These are phyloP conservation scores for Dynastes tityus DNA, from an alignment of 2,888 invertebrate species.

Conservation along the genomic window DNA sequence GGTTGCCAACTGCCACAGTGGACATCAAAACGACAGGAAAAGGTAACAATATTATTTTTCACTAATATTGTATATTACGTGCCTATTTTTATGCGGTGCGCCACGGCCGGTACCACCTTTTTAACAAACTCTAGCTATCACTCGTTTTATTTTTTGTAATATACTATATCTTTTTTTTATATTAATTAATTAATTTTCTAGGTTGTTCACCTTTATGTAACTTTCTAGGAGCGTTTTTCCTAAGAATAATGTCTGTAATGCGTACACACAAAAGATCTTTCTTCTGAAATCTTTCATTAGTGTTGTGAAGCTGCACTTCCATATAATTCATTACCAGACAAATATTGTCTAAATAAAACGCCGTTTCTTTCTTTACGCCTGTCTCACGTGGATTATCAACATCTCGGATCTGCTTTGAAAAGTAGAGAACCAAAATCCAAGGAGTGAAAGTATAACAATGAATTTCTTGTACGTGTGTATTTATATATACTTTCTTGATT, in stretches of 20 bases:
- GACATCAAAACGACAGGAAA: too few relatives aligned
- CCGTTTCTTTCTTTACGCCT: conserved; percentile 2
- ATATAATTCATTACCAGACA: conserved; percentile 8
- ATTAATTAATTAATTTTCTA: too few relatives aligned
- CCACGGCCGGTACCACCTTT: too few relatives aligned
- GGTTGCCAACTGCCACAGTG: too few relatives aligned
- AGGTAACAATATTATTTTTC: too few relatives aligned
- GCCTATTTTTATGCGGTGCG: too few relatives aligned
- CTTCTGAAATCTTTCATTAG: conserved; percentile 9
- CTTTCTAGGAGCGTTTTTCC: too few relatives aligned
- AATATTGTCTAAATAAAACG: conserved; percentile 21
- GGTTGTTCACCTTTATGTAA: too few relatives aligned
- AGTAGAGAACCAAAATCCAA: conserved; percentile 19
- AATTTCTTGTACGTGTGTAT: conserved; percentile 22
- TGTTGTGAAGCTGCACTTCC: background rate
- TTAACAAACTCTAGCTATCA: too few relatives aligned
- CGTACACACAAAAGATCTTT: background rate
- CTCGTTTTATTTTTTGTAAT: too few relatives aligned
- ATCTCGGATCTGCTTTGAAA: conserved; percentile 23
- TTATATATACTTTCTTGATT: conserved; percentile 52
- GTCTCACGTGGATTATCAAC: background rate
- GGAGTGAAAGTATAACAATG: conserved; percentile 42
- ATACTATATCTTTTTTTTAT: too few relatives aligned
- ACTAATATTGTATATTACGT: too few relatives aligned
- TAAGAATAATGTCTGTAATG: background rate